Conservation (phyloP, 2,888 invertebrate genomes). For the Eurytoma californica region DNA sequence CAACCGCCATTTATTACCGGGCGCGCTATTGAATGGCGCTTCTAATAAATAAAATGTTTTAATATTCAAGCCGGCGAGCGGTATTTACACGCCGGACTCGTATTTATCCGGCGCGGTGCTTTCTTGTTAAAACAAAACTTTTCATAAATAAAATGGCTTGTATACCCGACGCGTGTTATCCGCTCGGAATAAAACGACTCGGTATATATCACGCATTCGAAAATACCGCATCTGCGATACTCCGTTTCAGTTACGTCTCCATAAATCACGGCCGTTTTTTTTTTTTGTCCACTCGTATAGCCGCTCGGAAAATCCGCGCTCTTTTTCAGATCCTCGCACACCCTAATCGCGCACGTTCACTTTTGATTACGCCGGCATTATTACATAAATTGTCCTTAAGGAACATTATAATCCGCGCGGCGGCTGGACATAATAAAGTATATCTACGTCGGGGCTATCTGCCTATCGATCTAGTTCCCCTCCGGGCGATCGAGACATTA, state of each 20-base stretch:
- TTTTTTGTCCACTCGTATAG: background rate
- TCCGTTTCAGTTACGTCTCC: background rate
- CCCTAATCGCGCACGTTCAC: constrained; percentile 14
- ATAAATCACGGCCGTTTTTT: background rate
- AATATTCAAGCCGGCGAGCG: too few relatives aligned
- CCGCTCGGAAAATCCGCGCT: background rate
- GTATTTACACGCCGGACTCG: too few relatives aligned
- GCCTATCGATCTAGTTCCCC: constrained; percentile 45
- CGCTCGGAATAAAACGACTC: too few relatives aligned
- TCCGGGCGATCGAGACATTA: constrained; percentile 45
- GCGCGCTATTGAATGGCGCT: too few relatives aligned
- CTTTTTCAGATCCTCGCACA: background rate
- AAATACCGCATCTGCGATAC: background rate
- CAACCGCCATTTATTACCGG: too few relatives aligned
- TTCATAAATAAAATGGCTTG: too few relatives aligned
- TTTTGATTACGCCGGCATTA: constrained; percentile 41
- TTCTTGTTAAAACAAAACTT: too few relatives aligned
- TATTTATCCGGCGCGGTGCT: too few relatives aligned
- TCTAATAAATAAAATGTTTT: too few relatives aligned
- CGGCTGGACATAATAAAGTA: constrained; percentile 48
- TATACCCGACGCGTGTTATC: too few relatives aligned
- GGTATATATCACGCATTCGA: too few relatives aligned
- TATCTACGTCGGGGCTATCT: constrained; percentile 24
- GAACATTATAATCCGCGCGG: constrained; percentile 37
- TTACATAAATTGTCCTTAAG: constrained; percentile 49